Evolutionary conservation across 2,113 vertebrate species (phyloP), one percentile per base, ranked within the genome.

Genomic region (Carassius carassius): DNA sequence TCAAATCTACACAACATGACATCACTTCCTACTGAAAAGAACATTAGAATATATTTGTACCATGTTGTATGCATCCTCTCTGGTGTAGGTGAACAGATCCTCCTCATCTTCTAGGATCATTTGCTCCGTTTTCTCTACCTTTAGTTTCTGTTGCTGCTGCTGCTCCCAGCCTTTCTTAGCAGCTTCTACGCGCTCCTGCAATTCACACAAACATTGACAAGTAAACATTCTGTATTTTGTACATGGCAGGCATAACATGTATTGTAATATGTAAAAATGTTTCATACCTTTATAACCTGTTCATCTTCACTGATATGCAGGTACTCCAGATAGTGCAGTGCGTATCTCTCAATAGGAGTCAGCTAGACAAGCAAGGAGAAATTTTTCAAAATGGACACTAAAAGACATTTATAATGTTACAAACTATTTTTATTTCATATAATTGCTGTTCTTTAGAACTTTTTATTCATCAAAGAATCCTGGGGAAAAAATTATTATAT

Each of bases 21-120:
- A 58, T 47, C 19, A 75, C 10, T n/a, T 21, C 4, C 2, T 16
- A n/a, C 23, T 13, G 2, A 54, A 62, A 23, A 78, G 9, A 6
- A 32, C 47, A 60, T 60, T 23, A 4, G 8, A 21, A 49, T 16
- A 56, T 13, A 13, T 2, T 16, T n/a, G 85, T 93, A 97, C 97
- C 95, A 97, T 97, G 90, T 97, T 97, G 92, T 96, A 98, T 0
- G 97, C 97, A 82, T 98, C 97, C 89, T 98, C 97, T 89, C 97
- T 95, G 67, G 96, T 97, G 88, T 98, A 98, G 5, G 96, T 97
- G 69, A 98, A 94, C 17, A 97, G 94, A 12, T 97, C 96, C 84
- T 96, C 96, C 86, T 97, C 96, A 86, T 95, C 94, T n/a, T 96
- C 95, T 86, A 92, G 93, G 23, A 94, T 78, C 86, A 94, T 92